phyloP scores from a whole-genome alignment of 2,113 vertebrate species.

The Campylomormyrus tamandua region DNA sequence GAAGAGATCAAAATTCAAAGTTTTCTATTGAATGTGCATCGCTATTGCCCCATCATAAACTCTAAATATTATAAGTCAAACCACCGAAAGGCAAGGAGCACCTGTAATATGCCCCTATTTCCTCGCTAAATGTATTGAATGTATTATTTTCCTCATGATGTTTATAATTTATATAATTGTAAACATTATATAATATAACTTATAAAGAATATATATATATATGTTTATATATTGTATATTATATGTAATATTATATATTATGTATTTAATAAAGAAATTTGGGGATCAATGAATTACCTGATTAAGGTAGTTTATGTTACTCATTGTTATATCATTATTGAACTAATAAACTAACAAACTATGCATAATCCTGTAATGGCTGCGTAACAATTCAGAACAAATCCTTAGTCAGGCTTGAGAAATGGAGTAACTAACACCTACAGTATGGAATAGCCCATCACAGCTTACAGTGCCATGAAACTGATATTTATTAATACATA shows the following conservation, averaged over 20 bases:
- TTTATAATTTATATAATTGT: neutral
- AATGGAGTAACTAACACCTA: neutral
- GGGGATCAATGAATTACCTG: neutral
- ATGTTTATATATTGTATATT: neutral
- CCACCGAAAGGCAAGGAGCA: neutral
- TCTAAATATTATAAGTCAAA: neutral
- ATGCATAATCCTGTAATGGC: neutral
- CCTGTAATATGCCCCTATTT: neutral
- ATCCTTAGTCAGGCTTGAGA: neutral
- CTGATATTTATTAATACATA: neutral
- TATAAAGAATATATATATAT: neutral
- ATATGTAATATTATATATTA: neutral
- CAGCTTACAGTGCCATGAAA: neutral
- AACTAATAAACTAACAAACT: neutral
- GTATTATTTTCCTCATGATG: neutral
- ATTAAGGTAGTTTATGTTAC: neutral
- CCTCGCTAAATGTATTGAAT: neutral
- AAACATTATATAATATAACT: neutral
- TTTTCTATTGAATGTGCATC: neutral
- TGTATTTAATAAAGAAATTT: neutral
- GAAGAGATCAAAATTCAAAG: neutral
- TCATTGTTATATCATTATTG: neutral
- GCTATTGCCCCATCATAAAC: neutral
- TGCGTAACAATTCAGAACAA: neutral
- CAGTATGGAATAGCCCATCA: neutral